These are phyloP conservation scores for Danionella cerebrum DNA, from an alignment of 2,113 vertebrate species.

Conservation along the genomic window DNA sequence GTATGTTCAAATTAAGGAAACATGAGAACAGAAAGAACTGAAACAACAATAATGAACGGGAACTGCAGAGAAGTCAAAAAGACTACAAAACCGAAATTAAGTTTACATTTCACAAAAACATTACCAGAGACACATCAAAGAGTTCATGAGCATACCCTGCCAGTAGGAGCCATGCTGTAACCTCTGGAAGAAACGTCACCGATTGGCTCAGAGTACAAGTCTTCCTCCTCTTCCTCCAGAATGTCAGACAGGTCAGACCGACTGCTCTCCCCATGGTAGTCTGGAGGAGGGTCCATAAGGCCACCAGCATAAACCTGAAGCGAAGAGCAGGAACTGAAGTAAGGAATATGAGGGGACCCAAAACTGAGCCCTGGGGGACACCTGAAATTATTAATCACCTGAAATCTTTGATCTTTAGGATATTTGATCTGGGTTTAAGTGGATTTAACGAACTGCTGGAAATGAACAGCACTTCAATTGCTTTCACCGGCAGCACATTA, in stretches of 20 bases:
- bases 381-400: too few relatives aligned
- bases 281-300: constrained; percentile 54
- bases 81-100: too few relatives aligned
- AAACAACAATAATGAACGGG: neutral
- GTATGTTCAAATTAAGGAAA: constrained; percentile 21
- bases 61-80: too few relatives aligned
- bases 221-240: constrained; percentile 91
- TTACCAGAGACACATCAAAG: neutral
- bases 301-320: constrained; percentile 59
- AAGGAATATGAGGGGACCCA: too few relatives aligned
- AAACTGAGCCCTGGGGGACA: too few relatives aligned
- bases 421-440: too few relatives aligned
- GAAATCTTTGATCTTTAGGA: too few relatives aligned
- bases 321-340: neutral
- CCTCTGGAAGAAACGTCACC: constrained; percentile 50
- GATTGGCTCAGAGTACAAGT: constrained; percentile 67
- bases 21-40: constrained; percentile 7
- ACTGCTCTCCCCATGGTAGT: constrained; percentile 76
- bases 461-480: too few relatives aligned
- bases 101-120: neutral
- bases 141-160: constrained; percentile 61
- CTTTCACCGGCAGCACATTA: too few relatives aligned
- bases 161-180: constrained; percentile 51
- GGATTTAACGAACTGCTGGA: too few relatives aligned
- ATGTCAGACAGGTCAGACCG: constrained; percentile 94